Conservation (phyloP, 2,888 invertebrate species). For the Polyommatus iphigenia region DNA sequence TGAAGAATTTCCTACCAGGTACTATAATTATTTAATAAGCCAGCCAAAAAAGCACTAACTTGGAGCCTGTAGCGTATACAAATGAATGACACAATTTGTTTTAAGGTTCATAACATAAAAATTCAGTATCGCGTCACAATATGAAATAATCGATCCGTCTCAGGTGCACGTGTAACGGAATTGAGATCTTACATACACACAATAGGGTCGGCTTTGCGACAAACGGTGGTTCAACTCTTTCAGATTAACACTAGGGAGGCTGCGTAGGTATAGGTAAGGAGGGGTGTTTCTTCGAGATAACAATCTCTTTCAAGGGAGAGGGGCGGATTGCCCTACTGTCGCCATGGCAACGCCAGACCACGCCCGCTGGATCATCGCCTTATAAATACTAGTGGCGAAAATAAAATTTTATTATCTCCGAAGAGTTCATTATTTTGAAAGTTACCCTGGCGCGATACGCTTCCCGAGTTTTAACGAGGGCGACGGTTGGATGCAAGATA, state of each 20-base stretch:
- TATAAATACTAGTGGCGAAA: conserved; percentile 65
- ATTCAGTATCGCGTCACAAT: conserved; percentile 25
- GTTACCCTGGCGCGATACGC: conserved; percentile 54
- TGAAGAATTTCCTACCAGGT: not conserved
- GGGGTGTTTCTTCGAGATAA: conserved; percentile 73
- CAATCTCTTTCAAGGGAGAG: conserved; percentile 67
- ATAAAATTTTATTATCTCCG: conserved; percentile 73
- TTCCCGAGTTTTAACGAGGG: conserved; percentile 60
- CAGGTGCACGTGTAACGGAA: conserved; percentile 22
- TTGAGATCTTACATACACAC: conserved; percentile 41
- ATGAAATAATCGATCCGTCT: conserved; percentile 41
- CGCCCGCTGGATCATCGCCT: conserved; percentile 70
- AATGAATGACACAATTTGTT: conserved; percentile 31
- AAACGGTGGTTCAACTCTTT: conserved; percentile 66
- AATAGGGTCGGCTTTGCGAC: conserved; percentile 51
- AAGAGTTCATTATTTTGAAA: conserved; percentile 70
- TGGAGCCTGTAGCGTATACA: conserved; percentile 15
- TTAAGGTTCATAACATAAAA: conserved; percentile 25
- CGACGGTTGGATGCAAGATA: conserved; percentile 45
- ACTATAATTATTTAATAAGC: not conserved
- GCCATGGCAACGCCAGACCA: conserved; percentile 71
- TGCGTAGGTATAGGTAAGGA: conserved; percentile 63
- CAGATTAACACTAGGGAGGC: conserved; percentile 63
- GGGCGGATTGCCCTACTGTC: conserved; percentile 64
- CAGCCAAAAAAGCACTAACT: conserved; percentile 2